A percentile compares a stretch with the other conserved stretches of the same genome.
These are phyloP conservation scores for Bombus huntii DNA, from an alignment of 1,140 invertebrate species.

Conservation along the genomic window DNA sequence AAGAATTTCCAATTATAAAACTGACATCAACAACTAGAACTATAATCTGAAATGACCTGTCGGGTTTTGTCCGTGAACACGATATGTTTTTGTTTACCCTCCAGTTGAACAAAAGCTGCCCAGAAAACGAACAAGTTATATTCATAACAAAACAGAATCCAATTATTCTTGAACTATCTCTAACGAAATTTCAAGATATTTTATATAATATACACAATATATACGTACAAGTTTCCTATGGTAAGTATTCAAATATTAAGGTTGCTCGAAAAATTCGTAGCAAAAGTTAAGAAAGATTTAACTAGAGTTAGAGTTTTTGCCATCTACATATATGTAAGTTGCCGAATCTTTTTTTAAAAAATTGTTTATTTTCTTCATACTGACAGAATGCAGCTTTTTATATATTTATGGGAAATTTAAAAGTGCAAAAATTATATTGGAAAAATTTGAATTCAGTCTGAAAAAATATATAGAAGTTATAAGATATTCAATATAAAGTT, in stretches of 20 bases:
- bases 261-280: neutral
- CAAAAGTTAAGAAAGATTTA: neutral
- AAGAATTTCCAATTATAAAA: slow-evolving; percentile 27
- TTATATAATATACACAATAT: neutral
- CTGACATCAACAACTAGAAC: slow-evolving; percentile 30
- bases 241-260: neutral
- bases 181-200: neutral
- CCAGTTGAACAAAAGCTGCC: neutral
- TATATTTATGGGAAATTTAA: too few relatives aligned
- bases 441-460: neutral
- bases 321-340: neutral
- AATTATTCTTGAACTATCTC: neutral
- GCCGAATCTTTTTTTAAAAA: too few relatives aligned
- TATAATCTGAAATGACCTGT: slow-evolving; percentile 13
- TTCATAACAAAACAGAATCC: neutral
- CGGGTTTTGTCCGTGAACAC: neutral
- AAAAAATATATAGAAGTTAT: too few relatives aligned
- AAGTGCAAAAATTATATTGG: too few relatives aligned
- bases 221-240: neutral
- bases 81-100: slow-evolving; percentile 23
- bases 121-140: neutral
- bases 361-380: too few relatives aligned
- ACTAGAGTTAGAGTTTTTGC: neutral
- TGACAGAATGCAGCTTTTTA: too few relatives aligned
- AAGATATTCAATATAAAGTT: neutral